A percentile compares a stretch with the other conserved stretches of the same genome.
Evolutionary conservation across 2,113 vertebrate species (phyloP).

Genomic region (Cyphomyrus discorhynchus): DNA sequence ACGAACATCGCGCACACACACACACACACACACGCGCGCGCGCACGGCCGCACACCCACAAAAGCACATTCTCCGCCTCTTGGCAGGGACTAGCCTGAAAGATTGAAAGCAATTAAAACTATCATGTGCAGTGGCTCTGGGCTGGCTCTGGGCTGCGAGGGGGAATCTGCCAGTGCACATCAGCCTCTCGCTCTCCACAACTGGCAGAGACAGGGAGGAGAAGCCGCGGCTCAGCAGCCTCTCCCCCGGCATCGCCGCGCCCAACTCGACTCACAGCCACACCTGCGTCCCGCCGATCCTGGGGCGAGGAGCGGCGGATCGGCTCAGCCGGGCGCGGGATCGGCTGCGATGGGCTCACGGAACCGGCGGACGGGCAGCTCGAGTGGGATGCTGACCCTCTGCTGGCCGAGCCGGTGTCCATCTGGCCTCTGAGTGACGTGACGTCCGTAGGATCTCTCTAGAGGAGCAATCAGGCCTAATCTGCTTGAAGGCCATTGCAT

Average conservation of each 20-base stretch:
- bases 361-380: not conserved
- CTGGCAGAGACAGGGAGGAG: slow-evolving; percentile 45
- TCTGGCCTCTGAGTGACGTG: not conserved
- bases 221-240: slow-evolving; percentile 13
- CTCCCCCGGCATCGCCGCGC: not conserved
- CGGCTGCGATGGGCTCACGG: not conserved
- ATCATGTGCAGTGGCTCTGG: slow-evolving; percentile 77
- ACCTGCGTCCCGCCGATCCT: not conserved
- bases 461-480: not conserved
- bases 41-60: slow-evolving; percentile 25
- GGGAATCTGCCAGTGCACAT: slow-evolving; percentile 68
- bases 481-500: not conserved
- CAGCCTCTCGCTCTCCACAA: slow-evolving; percentile 59
- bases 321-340: not conserved
- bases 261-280: not conserved
- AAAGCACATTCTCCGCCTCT: slow-evolving; percentile 53
- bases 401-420: not conserved
- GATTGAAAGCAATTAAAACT: slow-evolving; percentile 82
- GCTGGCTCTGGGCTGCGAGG: slow-evolving; percentile 66
- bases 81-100: slow-evolving; percentile 74
- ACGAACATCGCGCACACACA: slow-evolving; percentile 17
- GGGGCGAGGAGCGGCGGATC: not conserved
- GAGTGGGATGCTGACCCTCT: too few species aligned
- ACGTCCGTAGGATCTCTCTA: not conserved
- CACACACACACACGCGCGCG: slow-evolving; percentile 30